Base-by-base conservation (phyloP, 2,113 vertebrate species). In the Chionis minor region DNA sequence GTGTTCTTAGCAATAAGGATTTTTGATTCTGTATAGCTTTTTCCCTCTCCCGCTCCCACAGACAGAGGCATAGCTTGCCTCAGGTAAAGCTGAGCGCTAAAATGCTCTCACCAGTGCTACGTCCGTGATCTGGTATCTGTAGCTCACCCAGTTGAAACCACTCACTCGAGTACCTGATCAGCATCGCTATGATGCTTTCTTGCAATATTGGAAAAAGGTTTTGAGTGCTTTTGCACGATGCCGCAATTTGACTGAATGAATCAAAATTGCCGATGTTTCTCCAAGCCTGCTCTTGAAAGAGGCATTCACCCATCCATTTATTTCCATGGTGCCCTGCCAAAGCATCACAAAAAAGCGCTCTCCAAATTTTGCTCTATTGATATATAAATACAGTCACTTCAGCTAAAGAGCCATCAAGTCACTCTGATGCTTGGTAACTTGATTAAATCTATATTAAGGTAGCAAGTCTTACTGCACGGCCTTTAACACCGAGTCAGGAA, bases 401-500 rank as follows among this genome's bases (percentile, higher is more conserved):
- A 95, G 90, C 92, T 95, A 92, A 96, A 97, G 95, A 96, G 95
- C 72, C 59, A 81, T 80, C 95, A 89, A 97, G 71, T 49, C 95
- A 88, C 65, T 90, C 59, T 78, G 92, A 91, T 92, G 97, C 97
- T 86, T 91, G 92, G 96, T 92, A 97, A 96, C 80, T 94, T 94
- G 94, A 97, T 96, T 97, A 97, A 97, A 96, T 98, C 97, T 96
- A 45, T 66, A 92, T 90, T 59, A 78, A 97, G 90, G 95, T 45
- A 97, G 95, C 27, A 94, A 96, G 94, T 95, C 94, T 87, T 94
- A 95, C 95, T 47, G 21, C 67, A 73, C 3, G 19, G 97, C 96
- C 97, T 98, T 97, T 98, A 92, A 97, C 95, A 96, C 96, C 33
- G 65, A 97, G 97, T 94, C 4, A 11, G 98, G 97, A 98, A 98